Evolutionary conservation across 2,797 vertebrate species (phyloP), one percentile per base, ranked within the genome.

Genomic region (Ctenopoma multispine): DNA sequence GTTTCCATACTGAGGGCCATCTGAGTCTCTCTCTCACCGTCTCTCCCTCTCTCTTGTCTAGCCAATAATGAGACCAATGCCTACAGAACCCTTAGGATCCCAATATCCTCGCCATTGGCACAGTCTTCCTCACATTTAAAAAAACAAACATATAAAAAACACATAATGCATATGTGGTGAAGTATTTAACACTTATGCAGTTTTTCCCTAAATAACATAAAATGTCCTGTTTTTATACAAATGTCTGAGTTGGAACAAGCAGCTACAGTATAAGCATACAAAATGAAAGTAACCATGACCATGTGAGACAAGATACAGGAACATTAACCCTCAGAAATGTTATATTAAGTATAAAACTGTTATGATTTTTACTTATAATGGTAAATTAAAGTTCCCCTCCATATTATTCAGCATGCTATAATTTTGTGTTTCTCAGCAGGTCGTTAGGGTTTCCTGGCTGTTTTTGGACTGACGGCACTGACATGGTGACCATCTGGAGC

Each of bases 1-100:
- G 85, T 86, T 92, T 90, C 80, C 71, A 63, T 66, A 79, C 73
- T 62, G 59, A 87, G 73, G 38, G 69, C 66, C 79, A 75, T 82
- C 64, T 0, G 84, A 84, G 84, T 76, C 62, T 80, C n/a, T 43
- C 1, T 61, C 63, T 24, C 56, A 68, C 54, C 43, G 18, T 46
- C 59, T 68, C 75, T 48, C 44, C n/a, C 43, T 51, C 53, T 29
- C 64, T 63, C 69, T 71, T 63, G 63, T 81, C 72, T 75, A 72
- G 14, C 44, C 76, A 83, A 82, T 82, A 77, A 79, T 68, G 69
- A 54, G 58, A 58, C 50, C 41, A 57, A 46, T 50, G 63, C 59
- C 63, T 53, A 72, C 63, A 56, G 55, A 63, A 65, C 80, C 59
- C 53, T n/a, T 59, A 64, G 68, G 82, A 78, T 75, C 50, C 27